phyloP scores from a whole-genome alignment of 2,888 invertebrate genomes.

The Tiliacea citrago region DNA sequence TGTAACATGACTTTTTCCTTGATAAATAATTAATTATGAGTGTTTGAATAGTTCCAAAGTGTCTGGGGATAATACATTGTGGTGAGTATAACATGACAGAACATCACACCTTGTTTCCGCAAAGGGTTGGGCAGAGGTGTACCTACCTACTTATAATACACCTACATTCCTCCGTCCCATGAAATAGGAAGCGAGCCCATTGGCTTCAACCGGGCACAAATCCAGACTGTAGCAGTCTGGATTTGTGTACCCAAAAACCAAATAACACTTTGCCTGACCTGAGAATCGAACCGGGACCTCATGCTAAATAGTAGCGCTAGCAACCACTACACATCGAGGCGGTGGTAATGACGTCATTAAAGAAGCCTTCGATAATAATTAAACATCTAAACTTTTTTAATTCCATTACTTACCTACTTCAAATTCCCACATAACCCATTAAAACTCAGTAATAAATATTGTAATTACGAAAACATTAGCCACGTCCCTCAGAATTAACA shows the following conservation, averaged over 20 bases:
- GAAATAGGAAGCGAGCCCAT: too few relatives aligned
- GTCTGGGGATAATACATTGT: too few relatives aligned
- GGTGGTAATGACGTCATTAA: neutral
- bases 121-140: too few relatives aligned
- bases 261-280: too few relatives aligned
- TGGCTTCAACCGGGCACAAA: too few relatives aligned
- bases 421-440: neutral
- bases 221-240: too few relatives aligned
- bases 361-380: neutral
- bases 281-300: too few relatives aligned
- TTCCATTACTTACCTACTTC: neutral
- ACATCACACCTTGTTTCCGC: neutral
- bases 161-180: too few relatives aligned
- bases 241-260: too few relatives aligned
- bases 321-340: neutral
- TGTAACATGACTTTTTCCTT: neutral
- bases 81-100: neutral
- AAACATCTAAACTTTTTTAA: neutral
- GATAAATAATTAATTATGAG: neutral
- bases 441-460: constrained; percentile 5
- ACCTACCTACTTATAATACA: too few relatives aligned
- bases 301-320: too few relatives aligned
- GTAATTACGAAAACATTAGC: constrained; percentile 5
- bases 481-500: constrained; percentile 25
- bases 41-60: neutral